Evolutionary conservation across 1,140 invertebrate genomes (phyloP).

Genomic region (Musca vetustissima): DNA sequence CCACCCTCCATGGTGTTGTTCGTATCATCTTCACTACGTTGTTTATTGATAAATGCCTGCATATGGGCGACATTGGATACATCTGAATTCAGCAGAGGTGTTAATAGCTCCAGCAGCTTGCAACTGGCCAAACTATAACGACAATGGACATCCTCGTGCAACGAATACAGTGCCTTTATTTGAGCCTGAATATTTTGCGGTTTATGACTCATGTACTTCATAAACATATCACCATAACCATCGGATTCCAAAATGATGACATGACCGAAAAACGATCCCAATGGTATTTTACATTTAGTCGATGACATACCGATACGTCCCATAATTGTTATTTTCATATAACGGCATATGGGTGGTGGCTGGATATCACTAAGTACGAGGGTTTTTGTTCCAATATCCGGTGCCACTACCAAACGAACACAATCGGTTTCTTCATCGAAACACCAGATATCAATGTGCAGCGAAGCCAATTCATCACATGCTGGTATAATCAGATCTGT

Average conservation of each 20-base stretch:
- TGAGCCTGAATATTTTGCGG: slow-evolving; percentile 40
- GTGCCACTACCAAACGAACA: slow-evolving; percentile 79
- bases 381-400: slow-evolving; percentile 81
- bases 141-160: slow-evolving; percentile 78
- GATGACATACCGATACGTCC: slow-evolving; percentile 88
- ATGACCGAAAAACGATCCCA: slow-evolving; percentile 92
- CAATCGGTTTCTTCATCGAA: slow-evolving; percentile 81
- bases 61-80: slow-evolving; percentile 78
- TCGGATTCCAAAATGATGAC: slow-evolving; percentile 74
- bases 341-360: slow-evolving; percentile 84
- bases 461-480: slow-evolving; percentile 81
- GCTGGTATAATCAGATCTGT: slow-evolving; percentile 86
- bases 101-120: slow-evolving; percentile 73
- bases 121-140: slow-evolving; percentile 81
- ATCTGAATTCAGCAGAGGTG: slow-evolving; percentile 73
- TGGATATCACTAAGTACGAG: slow-evolving; percentile 85
- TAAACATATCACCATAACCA: slow-evolving; percentile 60
- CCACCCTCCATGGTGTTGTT: slow-evolving; percentile 59
- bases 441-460: slow-evolving; percentile 89
- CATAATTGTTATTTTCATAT: slow-evolving; percentile 86
- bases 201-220: slow-evolving; percentile 43
- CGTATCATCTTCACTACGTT: slow-evolving; percentile 61
- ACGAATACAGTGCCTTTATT: slow-evolving; percentile 52
- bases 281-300: slow-evolving; percentile 83
- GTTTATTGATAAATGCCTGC: slow-evolving; percentile 75